Conservation (phyloP, 2,113 vertebrate genomes). For the Bubo blakistoni region DNA sequence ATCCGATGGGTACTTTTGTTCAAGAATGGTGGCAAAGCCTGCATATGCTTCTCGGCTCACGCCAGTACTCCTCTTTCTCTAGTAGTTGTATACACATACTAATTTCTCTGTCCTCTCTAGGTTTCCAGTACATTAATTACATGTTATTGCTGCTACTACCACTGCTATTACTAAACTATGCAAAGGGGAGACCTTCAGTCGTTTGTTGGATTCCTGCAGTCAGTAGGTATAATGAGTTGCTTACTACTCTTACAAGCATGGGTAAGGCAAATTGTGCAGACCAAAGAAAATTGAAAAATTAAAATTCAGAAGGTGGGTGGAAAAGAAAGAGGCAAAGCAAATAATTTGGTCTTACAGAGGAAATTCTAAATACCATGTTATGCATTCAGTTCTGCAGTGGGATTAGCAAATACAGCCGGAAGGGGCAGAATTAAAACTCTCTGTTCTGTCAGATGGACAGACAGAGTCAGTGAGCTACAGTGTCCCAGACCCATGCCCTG, state of each 20-base stretch:
- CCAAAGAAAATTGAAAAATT: not conserved
- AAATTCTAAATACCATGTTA: not conserved
- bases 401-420: not conserved
- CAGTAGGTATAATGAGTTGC: not conserved
- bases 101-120: not conserved
- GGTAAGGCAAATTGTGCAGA: not conserved
- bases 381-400: not conserved
- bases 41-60: not conserved
- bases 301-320: not conserved
- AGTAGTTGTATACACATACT: not conserved
- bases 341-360: not conserved
- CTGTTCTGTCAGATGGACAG: not conserved
- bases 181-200: not conserved
- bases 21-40: not conserved
- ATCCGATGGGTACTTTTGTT: not conserved
- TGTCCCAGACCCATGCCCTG: not conserved
- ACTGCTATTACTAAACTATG: constrained; percentile 19
- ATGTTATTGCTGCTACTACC: constrained; percentile 15
- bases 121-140: constrained; percentile 41
- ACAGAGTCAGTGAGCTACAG: not conserved
- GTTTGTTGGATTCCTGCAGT: not conserved
- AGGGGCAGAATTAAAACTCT: not conserved
- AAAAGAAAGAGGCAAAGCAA: not conserved
- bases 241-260: not conserved
- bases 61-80: not conserved